Base-by-base conservation (phyloP, 2,888 invertebrate genomes). In the Athalia cordata region DNA sequence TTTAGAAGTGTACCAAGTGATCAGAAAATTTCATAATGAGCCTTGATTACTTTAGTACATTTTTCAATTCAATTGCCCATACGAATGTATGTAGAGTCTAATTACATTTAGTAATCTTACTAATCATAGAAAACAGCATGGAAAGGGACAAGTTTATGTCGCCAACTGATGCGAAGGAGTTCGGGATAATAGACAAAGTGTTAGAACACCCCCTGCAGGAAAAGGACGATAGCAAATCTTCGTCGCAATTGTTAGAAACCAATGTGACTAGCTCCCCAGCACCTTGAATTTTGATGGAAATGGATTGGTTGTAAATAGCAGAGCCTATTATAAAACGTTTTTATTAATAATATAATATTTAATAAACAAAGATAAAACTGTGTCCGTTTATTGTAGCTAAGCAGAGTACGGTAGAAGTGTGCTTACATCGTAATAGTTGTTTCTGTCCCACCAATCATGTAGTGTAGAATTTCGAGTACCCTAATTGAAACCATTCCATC, bases 141-240 rank as follows among this genome's bases (percentile, higher is more conserved):
- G 99, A 99, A 89, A 93, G 99, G 74, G 99, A 99, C 89, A 94
- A 95, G 85, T 99, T 98, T 86, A 97, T 99, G 97, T 95, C 94
- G 78, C 98, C 99, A 0, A 90, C 91, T 3, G 97, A 99, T 91
- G 99, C 99, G 0, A 96, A 96, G 89, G 91, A 93, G 13, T 97
- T 98, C 92, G 99, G 99, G 57, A 90, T 99, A 50, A 97, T 99
- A 87, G 99, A 99, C 91, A 95, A 95, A 90, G 96, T 99, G 70
- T 91, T 99, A 72, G 96, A 96, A 83, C 96, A 96, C 89, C 97
- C 98, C 43, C 81, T 88, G 79, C 87, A 86, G 80, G 89, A 89
- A 49, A 86, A 82, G 80, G 83, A 84, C 55, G 84, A 83, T n/a
- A 81, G 81, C 62, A 75, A 61, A 62, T 62, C 74, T 75, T 75